Percentiles rank a stretch among this genome's conserved stretches.
phyloP scores from a whole-genome alignment of 1,140 invertebrate genomes.

The Euwallacea similis region DNA sequence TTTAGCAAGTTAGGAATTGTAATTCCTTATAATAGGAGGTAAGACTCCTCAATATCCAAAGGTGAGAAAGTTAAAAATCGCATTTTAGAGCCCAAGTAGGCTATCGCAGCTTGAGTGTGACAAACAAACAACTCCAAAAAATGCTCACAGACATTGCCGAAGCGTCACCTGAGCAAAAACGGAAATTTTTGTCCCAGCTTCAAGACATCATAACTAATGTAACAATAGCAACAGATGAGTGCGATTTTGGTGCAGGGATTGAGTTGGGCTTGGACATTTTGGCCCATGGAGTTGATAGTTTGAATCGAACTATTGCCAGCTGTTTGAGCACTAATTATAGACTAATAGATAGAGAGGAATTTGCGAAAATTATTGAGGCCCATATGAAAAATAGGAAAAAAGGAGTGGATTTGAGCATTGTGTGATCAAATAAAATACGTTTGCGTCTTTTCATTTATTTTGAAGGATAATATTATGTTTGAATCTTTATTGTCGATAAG shows the following conservation, averaged over 20 bases:
- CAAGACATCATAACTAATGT: slow-evolving; percentile 78
- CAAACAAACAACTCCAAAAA: slow-evolving; percentile 63
- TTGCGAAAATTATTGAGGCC: slow-evolving; percentile 72
- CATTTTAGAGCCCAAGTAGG: slow-evolving; percentile 49
- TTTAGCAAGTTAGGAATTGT: slow-evolving; percentile 88
- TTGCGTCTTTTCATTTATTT: too few species aligned
- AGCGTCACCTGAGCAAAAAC: slow-evolving; percentile 62
- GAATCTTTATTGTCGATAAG: background rate
- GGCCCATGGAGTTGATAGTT: slow-evolving; percentile 67
- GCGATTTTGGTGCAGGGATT: slow-evolving; percentile 89
- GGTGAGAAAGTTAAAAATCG: slow-evolving; percentile 8
- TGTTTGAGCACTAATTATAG: slow-evolving; percentile 78
- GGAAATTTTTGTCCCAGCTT: slow-evolving; percentile 63
- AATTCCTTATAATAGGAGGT: slow-evolving; percentile 83
- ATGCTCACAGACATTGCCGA: slow-evolving; percentile 70
- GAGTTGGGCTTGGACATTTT: slow-evolving; percentile 88
- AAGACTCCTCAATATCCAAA: slow-evolving; percentile 44
- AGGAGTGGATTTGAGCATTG: slow-evolving; percentile 50
- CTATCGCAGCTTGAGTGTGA: slow-evolving; percentile 46
- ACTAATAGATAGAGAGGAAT: slow-evolving; percentile 71
- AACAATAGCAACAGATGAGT: slow-evolving; percentile 90
- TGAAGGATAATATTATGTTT: too few species aligned
- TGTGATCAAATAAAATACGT: slow-evolving; percentile 27
- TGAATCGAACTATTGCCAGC: slow-evolving; percentile 67
- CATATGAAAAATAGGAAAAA: slow-evolving; percentile 66